Evolutionary conservation across 2,113 vertebrate genomes (phyloP).

Genomic region (Tenrec ecaudatus): DNA sequence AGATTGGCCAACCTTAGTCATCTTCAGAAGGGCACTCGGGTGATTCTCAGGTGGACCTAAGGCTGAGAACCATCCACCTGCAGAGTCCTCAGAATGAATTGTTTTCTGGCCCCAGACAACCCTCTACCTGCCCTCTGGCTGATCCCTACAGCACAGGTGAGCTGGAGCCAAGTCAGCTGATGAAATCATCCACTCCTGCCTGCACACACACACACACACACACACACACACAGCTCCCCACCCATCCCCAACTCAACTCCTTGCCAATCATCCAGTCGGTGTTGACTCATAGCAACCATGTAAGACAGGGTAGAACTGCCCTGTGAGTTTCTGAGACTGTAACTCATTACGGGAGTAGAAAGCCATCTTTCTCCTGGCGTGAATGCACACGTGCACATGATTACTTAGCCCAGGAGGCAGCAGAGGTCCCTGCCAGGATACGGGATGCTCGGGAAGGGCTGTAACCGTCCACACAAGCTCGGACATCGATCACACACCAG

Average conservation of each 20-base stretch:
- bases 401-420: not conserved
- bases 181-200: too few species aligned
- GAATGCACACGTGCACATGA: too few species aligned
- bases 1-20: not conserved
- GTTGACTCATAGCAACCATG: too few species aligned
- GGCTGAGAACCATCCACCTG: not conserved
- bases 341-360: too few species aligned
- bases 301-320: too few species aligned
- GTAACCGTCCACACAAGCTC: not conserved
- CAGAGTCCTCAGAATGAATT: not conserved
- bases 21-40: not conserved
- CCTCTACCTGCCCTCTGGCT: too few species aligned
- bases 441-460: not conserved
- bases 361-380: too few species aligned
- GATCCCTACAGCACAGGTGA: not conserved
- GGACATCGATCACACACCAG: not conserved
- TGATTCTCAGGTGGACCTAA: not conserved
- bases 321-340: too few species aligned
- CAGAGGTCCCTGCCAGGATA: not conserved
- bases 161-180: rapidly evolving
- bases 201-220: too few species aligned
- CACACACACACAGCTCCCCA: too few species aligned
- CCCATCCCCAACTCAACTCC: too few species aligned
- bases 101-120: not conserved
- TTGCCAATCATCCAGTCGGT: too few species aligned